Conservation (phyloP, 2,113 vertebrate genomes). For the Motacilla alba region DNA sequence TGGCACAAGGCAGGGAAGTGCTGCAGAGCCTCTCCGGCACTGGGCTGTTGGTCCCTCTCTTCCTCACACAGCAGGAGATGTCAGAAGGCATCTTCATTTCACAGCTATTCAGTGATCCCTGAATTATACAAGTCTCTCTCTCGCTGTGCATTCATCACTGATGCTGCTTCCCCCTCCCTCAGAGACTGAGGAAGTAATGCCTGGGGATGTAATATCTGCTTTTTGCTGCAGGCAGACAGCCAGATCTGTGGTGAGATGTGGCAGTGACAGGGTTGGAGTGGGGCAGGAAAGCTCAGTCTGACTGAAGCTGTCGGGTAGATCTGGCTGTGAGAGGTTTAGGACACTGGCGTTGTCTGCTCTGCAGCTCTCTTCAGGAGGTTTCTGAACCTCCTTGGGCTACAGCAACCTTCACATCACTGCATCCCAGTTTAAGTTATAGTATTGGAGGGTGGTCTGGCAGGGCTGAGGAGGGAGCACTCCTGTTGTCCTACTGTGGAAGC, state of each 20-base stretch:
- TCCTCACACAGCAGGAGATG: background rate
- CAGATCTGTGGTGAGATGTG: conserved; percentile 17
- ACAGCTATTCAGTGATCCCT: conserved; percentile 40
- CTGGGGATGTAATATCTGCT: conserved; percentile 33
- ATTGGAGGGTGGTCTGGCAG: background rate
- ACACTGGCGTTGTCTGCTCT: background rate
- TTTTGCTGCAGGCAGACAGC: conserved; percentile 3
- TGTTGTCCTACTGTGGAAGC: background rate
- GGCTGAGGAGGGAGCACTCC: background rate
- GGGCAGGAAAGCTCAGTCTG: background rate
- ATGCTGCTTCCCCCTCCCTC: conserved; percentile 1
- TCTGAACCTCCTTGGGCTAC: background rate
- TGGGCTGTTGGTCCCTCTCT: background rate
- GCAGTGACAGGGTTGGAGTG: background rate
- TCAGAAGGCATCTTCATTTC: conserved; percentile 55
- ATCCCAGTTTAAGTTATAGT: background rate
- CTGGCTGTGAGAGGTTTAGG: background rate
- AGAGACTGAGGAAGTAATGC: conserved; percentile 1
- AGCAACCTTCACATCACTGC: background rate
- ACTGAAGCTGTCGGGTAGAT: background rate
- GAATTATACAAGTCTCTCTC: conserved; percentile 34
- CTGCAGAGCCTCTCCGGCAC: background rate
- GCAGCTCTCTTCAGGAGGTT: background rate
- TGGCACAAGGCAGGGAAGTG: background rate
- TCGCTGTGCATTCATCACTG: background rate